Conservation (phyloP, 2,888 invertebrate species). For the Plagodis pulveraria region DNA sequence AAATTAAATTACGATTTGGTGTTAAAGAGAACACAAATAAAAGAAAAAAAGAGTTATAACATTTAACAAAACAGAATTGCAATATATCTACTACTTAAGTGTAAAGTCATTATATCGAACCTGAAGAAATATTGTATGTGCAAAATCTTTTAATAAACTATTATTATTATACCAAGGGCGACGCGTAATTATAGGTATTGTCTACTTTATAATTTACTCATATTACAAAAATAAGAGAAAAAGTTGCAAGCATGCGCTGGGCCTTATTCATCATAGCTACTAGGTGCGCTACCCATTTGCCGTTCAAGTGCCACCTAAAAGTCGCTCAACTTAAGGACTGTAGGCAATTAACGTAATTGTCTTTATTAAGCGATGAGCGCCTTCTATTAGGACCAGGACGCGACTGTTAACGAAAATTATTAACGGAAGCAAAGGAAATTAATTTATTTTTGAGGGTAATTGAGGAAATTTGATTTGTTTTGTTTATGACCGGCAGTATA, state of each 20-base stretch:
- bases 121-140: too few relatives aligned
- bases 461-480: conserved; percentile 1
- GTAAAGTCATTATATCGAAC: too few relatives aligned
- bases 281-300: conserved; percentile 46
- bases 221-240: too few relatives aligned
- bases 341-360: conserved; percentile 69
- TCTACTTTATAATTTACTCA: too few relatives aligned
- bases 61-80: too few relatives aligned
- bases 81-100: too few relatives aligned
- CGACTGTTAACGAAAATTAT: conserved; percentile 52
- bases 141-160: too few relatives aligned
- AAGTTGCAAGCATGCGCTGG: conserved; percentile 13
- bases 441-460: conserved; percentile 17
- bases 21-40: too few relatives aligned
- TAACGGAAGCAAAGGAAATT: conserved; percentile 23
- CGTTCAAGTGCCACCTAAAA: conserved; percentile 60
- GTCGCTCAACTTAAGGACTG: conserved; percentile 56
- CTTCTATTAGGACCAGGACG: conserved; percentile 63
- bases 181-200: too few relatives aligned
- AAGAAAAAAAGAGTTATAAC: too few relatives aligned
- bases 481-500: background rate
- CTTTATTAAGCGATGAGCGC: conserved; percentile 65
- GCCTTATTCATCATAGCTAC: conserved; percentile 28
- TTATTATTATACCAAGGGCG: too few relatives aligned
- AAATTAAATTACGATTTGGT: too few relatives aligned